These are phyloP conservation scores for Oligia strigilis DNA, from an alignment of 2,888 invertebrate species.

Conservation along the genomic window DNA sequence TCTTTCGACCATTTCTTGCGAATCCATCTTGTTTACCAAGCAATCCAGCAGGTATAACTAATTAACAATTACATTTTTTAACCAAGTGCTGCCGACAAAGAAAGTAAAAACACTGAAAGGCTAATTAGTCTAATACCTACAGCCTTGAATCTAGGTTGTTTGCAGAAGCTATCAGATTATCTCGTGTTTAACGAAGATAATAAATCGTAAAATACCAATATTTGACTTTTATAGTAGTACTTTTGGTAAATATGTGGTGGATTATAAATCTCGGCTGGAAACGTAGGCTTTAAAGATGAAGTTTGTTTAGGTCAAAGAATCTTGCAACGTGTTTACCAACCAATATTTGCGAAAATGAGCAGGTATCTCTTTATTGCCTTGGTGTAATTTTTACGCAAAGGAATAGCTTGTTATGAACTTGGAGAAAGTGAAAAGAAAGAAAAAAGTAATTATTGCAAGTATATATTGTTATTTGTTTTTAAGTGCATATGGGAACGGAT, in stretches of 20 bases:
- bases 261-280: neutral
- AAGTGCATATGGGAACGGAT: too few species aligned
- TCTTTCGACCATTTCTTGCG: slow-evolving; percentile 66
- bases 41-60: neutral
- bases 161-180: slow-evolving; percentile 74
- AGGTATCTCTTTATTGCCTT: neutral
- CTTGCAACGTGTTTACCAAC: neutral
- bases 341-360: neutral
- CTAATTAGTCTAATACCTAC: slow-evolving; percentile 37
- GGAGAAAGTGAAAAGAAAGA: neutral
- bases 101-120: slow-evolving; percentile 65
- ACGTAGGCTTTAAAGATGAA: slow-evolving; percentile 7
- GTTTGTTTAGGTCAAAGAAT: neutral
- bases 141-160: slow-evolving; percentile 76
- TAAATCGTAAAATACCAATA: slow-evolving; percentile 70
- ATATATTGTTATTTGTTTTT: too few species aligned
- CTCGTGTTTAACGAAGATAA: slow-evolving; percentile 78
- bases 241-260: slow-evolving; percentile 33
- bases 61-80: slow-evolving; percentile 32
- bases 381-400: neutral
- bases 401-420: neutral
- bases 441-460: too few species aligned
- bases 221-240: slow-evolving; percentile 58
- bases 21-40: slow-evolving; percentile 37
- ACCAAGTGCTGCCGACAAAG: slow-evolving; percentile 44